A percentile compares a stretch with the other conserved stretches of the same genome.
phyloP scores from a whole-genome alignment of 2,113 vertebrate species.

The Catharus fuscescens region DNA sequence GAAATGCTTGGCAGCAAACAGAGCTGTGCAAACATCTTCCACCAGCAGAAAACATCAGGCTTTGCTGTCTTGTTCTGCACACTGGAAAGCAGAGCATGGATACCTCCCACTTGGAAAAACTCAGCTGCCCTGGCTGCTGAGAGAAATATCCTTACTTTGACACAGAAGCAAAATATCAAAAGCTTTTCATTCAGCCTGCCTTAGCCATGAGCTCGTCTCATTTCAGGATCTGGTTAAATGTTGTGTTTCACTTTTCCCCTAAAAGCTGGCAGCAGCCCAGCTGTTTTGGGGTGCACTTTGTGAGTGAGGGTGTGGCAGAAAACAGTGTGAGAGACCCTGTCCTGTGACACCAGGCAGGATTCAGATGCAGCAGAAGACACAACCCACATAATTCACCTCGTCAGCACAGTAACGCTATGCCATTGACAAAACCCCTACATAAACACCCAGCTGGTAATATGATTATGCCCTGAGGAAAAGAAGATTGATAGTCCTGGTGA shows the following conservation, averaged over 20 bases:
- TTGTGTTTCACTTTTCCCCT: neutral
- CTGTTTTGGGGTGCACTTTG: neutral
- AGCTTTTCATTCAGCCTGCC: neutral
- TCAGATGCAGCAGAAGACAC: neutral
- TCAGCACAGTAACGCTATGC: neutral
- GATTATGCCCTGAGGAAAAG: neutral
- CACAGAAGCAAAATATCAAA: neutral
- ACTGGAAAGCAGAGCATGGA: neutral
- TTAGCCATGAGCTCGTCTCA: neutral
- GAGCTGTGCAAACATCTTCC: neutral
- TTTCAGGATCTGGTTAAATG: neutral
- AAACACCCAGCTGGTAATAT: conserved; percentile 35
- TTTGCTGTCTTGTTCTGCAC: neutral
- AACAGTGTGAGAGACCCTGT: neutral
- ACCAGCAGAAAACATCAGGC: neutral
- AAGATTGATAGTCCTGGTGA: neutral
- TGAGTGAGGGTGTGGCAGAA: neutral
- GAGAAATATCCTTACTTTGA: neutral
- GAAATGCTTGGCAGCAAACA: neutral
- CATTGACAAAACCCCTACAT: conserved; percentile 14
- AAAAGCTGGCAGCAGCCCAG: neutral
- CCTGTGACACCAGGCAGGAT: neutral
- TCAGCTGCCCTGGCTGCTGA: neutral
- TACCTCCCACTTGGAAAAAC: neutral
- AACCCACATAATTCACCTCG: neutral